Base-by-base conservation (phyloP, 2,113 vertebrate genomes). In the Cisticola juncidis region DNA sequence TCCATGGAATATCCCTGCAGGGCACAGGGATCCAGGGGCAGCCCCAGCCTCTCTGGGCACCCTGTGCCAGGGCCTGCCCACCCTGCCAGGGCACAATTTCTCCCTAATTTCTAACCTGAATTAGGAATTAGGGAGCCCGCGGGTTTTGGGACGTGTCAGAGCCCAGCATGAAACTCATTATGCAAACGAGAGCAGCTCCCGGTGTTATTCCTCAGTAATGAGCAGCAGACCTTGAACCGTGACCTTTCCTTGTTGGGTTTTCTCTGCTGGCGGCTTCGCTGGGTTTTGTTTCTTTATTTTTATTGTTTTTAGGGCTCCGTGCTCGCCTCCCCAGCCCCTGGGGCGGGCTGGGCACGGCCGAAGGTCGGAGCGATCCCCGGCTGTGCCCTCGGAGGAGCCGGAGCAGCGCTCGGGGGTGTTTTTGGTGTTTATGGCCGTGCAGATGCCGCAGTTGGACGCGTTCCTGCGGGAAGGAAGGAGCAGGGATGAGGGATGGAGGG, bases 151-250 rank as follows among this genome's bases (percentile, higher is more conserved):
- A 70, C 1, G 1, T 62, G 82, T 81, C 64, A 40, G 56, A n/a
- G n/a, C 82, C n/a, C 48, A n/a, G 64, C 36, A 64, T 1, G 16
- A 70, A 73, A 29, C 22, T 4, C n/a, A 22, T 69, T 61, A 92
- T 74, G 86, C 83, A 86, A 29, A 95, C 0, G 5, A 89, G 60
- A 50, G 85, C 50, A 28, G 50, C 71, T 80, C 86, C 51, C 31
- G 77, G 50, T 54, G 66, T 61, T 76, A 48, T 80, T 88, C 84
- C 74, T 69, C 62, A 44, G 9, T 57, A 53, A 35, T 8, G 73
- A 88, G 64, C 74, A 71, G 79, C 73, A 90, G 79, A 74, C 86
- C 90, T 95, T 88, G 88, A 74, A 83, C 40, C 18, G n/a, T 95
- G 87, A 92, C 94, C 92, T 96, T 82, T 86, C 60, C 36, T 12